Base-by-base conservation (phyloP, 2,797 vertebrate genomes). In the Tauraco hartlaubi region DNA sequence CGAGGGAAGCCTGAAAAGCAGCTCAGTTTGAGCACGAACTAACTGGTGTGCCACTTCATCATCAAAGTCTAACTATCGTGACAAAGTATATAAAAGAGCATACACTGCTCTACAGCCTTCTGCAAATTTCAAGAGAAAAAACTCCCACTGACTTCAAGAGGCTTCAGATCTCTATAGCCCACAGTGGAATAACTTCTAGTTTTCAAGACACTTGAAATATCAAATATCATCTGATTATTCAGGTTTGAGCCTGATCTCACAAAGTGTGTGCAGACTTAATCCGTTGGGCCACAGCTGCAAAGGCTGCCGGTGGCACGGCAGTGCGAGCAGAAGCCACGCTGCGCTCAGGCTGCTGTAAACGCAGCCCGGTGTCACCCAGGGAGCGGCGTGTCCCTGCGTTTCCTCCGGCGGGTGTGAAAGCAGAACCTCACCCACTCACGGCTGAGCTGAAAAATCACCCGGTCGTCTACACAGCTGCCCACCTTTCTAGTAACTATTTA, bases 201-300 rank as follows among this genome's bases (percentile, higher is more conserved):
- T 95, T 94, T 74, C 68, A 86, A 89, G 51, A 83, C 22, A 59
- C 43, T 88, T 75, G 16, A 94, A 91, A 86, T 90, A 63, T 58
- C 64, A 69, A 86, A 78, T 81, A 78, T 35, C n/a, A 74, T 83
- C 75, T 62, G 73, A 86, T 55, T 81, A 75, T 73, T 92, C 87
- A 78, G 79, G 48, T 52, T 61, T 51, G 59, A 73, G 52, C 49
- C 51, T 46, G 73, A 75, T 63, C 62, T 88, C 76, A 63, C 35
- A 39, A 55, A 88, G n/a, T 28, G 33, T 48, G 21, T 46, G 55
- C 46, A 83, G 85, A 29, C 69, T 64, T 35, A 31, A 67, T 33
- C 61, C 77, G 7, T 4, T 5, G n/a, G 67, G 35, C 85, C 62
- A 9, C 22, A 84, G 69, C 21, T 63, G 85, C 82, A 72, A 33